Evolutionary conservation across 2,797 vertebrate genomes (phyloP).

Genomic region (Coluber constrictor): DNA sequence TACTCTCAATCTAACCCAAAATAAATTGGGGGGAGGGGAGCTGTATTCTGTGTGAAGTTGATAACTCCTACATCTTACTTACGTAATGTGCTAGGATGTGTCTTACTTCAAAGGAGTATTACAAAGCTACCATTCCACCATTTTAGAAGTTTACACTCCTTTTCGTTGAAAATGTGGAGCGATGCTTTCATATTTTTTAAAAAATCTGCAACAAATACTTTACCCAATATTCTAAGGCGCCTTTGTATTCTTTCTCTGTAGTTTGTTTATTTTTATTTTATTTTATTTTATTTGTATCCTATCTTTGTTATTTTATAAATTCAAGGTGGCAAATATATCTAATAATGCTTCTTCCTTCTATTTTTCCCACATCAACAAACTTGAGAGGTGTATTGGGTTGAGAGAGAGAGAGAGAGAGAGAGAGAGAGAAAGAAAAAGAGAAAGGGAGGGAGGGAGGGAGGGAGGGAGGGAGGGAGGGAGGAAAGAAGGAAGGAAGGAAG

Average conservation of each 20-base stretch:
- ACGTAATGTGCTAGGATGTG: too few species aligned
- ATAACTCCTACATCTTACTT: not conserved
- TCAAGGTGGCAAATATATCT: not conserved
- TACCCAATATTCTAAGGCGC: not conserved
- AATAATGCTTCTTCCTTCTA: not conserved
- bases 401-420: too few species aligned
- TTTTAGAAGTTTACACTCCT: not conserved
- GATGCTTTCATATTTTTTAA: not conserved
- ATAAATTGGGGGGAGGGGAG: conserved; percentile 31
- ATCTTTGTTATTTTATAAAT: not conserved
- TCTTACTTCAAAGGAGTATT: not conserved
- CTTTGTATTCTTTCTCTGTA: not conserved
- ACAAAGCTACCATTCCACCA: not conserved
- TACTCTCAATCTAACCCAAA: conserved; percentile 53
- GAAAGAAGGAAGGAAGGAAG: too few species aligned
- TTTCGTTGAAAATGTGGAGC: not conserved
- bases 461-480: too few species aligned
- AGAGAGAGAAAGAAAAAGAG: too few species aligned
- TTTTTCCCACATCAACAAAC: too few species aligned
- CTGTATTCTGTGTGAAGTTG: not conserved
- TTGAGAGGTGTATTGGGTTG: too few species aligned
- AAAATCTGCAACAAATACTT: not conserved
- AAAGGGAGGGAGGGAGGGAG: too few species aligned
- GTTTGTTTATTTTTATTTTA: not conserved
- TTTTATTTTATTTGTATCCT: not conserved